These are phyloP conservation scores for Loripinus fragilis DNA, from an alignment of 2,888 invertebrate genomes.

Conservation along the genomic window DNA sequence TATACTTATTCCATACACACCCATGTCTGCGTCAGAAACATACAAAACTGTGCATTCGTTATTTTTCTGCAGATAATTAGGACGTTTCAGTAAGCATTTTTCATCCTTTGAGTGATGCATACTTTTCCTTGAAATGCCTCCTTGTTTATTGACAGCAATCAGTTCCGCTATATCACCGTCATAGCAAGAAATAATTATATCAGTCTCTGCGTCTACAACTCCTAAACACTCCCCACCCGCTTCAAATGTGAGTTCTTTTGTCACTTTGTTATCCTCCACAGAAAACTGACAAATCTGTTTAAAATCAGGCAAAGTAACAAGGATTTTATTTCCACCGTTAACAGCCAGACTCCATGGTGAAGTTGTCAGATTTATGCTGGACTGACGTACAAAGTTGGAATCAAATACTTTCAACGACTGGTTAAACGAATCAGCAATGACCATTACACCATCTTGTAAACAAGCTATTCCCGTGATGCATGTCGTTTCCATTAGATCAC, in stretches of 20 bases:
- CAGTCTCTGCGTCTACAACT: neutral
- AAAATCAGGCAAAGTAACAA: neutral
- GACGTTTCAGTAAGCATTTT: neutral
- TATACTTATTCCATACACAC: neutral
- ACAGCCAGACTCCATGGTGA: conserved; percentile 3
- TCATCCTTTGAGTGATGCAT: neutral
- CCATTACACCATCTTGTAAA: neutral
- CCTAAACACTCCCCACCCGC: neutral
- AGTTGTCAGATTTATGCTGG: neutral
- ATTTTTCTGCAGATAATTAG: neutral
- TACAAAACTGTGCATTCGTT: neutral
- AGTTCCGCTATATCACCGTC: neutral
- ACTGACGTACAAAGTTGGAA: neutral
- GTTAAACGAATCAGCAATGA: neutral
- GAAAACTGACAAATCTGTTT: neutral
- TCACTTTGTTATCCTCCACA: neutral
- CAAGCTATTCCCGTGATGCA: conserved; percentile 4
- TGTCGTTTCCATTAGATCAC: neutral
- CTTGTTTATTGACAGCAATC: neutral
- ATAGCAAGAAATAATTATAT: neutral
- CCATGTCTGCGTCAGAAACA: conserved; percentile 5
- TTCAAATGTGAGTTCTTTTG: conserved; percentile 1
- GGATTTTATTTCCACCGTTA: neutral
- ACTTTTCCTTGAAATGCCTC: neutral
- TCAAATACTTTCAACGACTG: neutral